phyloP scores from a whole-genome alignment of 2,797 vertebrate genomes.

The Sebastes dallii region DNA sequence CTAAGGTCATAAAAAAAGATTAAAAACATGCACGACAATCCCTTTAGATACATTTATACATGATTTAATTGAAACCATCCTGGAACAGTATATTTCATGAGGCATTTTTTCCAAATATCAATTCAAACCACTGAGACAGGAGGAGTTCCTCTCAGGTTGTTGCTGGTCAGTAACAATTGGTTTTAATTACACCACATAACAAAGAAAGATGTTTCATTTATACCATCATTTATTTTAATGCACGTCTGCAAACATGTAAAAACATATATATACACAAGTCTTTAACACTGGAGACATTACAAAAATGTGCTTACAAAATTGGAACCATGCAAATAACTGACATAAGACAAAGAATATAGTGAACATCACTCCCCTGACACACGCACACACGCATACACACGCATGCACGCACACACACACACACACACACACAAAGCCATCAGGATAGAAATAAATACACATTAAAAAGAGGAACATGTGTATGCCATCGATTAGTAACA shows the following conservation, averaged over 20 bases:
- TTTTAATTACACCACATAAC: not conserved
- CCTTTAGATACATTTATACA: not conserved
- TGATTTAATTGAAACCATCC: not conserved
- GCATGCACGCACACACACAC: not conserved
- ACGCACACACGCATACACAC: not conserved
- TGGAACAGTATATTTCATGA: not conserved
- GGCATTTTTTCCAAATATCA: not conserved
- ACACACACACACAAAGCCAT: not conserved
- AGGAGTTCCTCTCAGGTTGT: not conserved
- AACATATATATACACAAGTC: conserved; percentile 59
- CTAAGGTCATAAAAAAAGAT: too few species aligned
- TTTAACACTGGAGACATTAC: conserved; percentile 55
- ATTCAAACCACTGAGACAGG: not conserved
- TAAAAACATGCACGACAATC: not conserved
- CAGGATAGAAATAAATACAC: conserved; percentile 45
- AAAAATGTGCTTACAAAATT: conserved; percentile 66
- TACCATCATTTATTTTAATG: conserved; percentile 59
- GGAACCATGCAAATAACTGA: conserved; percentile 63
- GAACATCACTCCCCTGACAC: not conserved
- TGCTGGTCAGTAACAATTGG: not conserved
- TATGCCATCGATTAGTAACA: conserved; percentile 25
- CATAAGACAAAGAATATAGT: conserved; percentile 25
- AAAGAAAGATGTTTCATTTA: not conserved
- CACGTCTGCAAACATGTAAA: conserved; percentile 65
- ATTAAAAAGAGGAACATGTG: conserved; percentile 7